Base-by-base conservation (phyloP, 2,888 invertebrate species). In the Orgyia antiqua region DNA sequence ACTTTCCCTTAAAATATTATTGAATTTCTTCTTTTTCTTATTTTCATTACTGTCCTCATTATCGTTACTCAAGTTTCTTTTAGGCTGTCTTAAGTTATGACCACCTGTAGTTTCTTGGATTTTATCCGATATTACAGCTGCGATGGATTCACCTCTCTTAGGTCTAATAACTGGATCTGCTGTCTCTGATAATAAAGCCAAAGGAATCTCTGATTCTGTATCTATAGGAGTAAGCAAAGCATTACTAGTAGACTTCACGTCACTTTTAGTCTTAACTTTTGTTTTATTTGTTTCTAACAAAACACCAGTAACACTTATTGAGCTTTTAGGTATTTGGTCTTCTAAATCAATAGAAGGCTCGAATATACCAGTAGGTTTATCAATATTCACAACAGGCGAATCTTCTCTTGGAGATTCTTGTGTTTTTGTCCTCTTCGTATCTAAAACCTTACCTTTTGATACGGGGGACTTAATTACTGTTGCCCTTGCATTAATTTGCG, bases 301-400 rank as follows among this genome's bases (percentile, higher is more conserved):
- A 28, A 63, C 45, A 45, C 66, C 77, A 33, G 50, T 75, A 2
- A 89, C 76, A 35, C 84, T 87, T 27, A 90, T 84, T 24, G 89
- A 88, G 2, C 87, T 79, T 33, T 87, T 83, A 1, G 89, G 90
- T 54, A 90, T 90, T 73, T 90, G 90, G 43, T 91, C 88, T 74
- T 91, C 91, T 36, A 91, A 72, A 66, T 91, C 91, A 15, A 91
- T 74, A 1, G 92, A 90, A 1, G 92, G 89, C 58, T 92, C 91
- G 65, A 92, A 92, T 52, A 92, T 89, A 4, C 92, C 92, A 0
- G 92, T 92, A 0, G 91, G 91, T 45, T 79, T 79, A 47, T 87
- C 87, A 3, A 80, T 71, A 56, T 83, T 82, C 0, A 86, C 76
- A 15, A 84, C 73, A 10, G 78, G 49, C 8, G 63, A 55, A 39